These are phyloP conservation scores for Eristalis intricaria DNA, from an alignment of 2,888 invertebrate genomes.

Conservation along the genomic window DNA sequence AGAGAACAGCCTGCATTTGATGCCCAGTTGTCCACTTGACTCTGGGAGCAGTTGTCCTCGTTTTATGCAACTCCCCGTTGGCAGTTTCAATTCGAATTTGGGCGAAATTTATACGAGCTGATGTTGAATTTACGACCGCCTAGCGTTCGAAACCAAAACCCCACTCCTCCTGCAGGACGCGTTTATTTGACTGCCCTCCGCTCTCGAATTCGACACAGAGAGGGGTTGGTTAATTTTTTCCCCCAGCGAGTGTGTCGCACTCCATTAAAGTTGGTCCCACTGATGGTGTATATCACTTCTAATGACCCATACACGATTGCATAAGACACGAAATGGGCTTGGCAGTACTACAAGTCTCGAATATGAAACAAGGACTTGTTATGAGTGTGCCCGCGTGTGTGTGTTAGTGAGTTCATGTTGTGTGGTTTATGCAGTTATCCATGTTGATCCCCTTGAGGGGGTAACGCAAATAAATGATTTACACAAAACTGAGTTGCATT, in stretches of 20 bases:
- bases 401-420: neutral
- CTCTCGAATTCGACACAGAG: neutral
- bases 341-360: neutral
- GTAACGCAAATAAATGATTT: constrained; percentile 30
- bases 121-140: neutral
- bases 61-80: neutral
- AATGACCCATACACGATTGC: constrained; percentile 42
- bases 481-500: constrained; percentile 12
- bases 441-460: constrained; percentile 6
- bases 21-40: neutral
- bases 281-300: constrained; percentile 28
- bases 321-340: constrained; percentile 39
- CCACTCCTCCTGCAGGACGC: neutral
- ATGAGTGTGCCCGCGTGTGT: neutral
- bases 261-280: constrained; percentile 28
- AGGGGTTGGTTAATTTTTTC: neutral
- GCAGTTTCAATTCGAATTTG: neutral
- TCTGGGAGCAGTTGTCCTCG: neutral
- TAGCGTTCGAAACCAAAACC: neutral
- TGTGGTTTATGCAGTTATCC: constrained; percentile 26
- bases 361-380: neutral
- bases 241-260: constrained; percentile 18
- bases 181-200: neutral
- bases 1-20: neutral
- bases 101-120: neutral